Evolutionary conservation across 1,140 invertebrate genomes (phyloP).

Genomic region (Antheraea pernyi): DNA sequence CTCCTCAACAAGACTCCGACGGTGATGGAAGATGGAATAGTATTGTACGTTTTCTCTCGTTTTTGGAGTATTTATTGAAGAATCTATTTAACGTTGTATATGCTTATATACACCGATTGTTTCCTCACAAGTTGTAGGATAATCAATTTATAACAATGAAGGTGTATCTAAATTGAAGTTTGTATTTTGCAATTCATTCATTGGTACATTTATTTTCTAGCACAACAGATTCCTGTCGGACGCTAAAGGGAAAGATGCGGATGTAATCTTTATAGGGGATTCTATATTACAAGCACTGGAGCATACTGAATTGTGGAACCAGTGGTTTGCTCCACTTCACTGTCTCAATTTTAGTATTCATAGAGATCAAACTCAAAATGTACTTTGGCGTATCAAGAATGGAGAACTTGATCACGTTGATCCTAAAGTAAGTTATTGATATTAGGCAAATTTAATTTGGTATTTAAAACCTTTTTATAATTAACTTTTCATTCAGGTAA

Average conservation of each 20-base stretch:
- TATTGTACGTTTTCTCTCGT: constrained; percentile 73
- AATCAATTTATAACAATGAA: not conserved
- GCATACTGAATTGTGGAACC: constrained; percentile 90
- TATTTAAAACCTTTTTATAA: not conserved
- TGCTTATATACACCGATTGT: not conserved
- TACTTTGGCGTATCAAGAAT: constrained; percentile 93
- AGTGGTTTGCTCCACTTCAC: constrained; percentile 92
- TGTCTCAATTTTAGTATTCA: constrained; percentile 95
- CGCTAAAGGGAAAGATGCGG: constrained; percentile 91
- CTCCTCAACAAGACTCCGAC: constrained; percentile 81
- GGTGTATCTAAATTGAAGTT: not conserved
- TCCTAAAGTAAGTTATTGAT: constrained; percentile 85
- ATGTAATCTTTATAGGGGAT: constrained; percentile 95
- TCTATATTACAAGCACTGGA: constrained; percentile 89
- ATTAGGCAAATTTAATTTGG: too few relatives aligned
- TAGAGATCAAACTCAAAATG: constrained; percentile 92
- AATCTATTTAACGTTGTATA: not conserved
- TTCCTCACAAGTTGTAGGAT: not conserved
- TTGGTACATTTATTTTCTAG: constrained; percentile 75
- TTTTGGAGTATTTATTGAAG: not conserved
- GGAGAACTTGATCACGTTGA: constrained; percentile 92
- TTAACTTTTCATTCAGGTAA: constrained; percentile 80
- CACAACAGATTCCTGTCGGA: constrained; percentile 90
- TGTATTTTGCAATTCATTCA: not conserved
- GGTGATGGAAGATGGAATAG: constrained; percentile 85